Base-by-base conservation (phyloP, 37 sponge, comb jelly and placozoan genomes). In the Chondrosia reniformis region DNA sequence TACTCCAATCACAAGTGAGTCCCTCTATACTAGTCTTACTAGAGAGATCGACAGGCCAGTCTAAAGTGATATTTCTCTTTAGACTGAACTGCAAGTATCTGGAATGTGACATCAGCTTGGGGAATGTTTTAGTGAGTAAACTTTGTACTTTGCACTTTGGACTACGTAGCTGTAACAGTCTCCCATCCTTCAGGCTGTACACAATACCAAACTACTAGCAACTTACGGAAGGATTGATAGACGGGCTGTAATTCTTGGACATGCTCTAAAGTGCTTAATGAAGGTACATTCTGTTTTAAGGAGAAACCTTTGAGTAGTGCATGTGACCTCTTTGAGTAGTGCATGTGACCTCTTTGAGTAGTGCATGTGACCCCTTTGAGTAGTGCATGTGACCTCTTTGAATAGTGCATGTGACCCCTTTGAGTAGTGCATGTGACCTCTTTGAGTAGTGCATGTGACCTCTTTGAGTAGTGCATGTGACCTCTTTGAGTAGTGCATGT, bases 201-300 rank as follows among this genome's bases (percentile, higher is more conserved):
- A 88, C 42, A 94, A 94, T 63, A 91, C 95, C 6, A 57, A 45
- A 54, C 55, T 94, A 77, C 76, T 94, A 42, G 79, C 75, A 28
- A 40, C 85, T 0, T 94, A 94, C 65, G 76, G 81, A 15, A 61
- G 32, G 6, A 43, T 94, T 12, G 95, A 94, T 63, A 44, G 61
- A 17, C 52, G 95, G 40, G 87, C 91, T 15, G 58, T 22, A 41
- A 32, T 73, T 43, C 79, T 94, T 56, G 95, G 92, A 19, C 81
- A 76, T 61, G 67, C 78, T 42, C 25, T 94, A 52, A 94, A 94
- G 74, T 52, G 76, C 31, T 76, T 94, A 56, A 92, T 89, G n/a
- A 94, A 94, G 82, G 95, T 94, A 65, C 28, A 46, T 21, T 3
- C n/a, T n/a, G n/a, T n/a, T n/a, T n/a, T n/a, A n/a, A n/a, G n/a